phyloP scores from a whole-genome alignment of 2,113 vertebrate genomes.

The Pangasianodon hypophthalmus region DNA sequence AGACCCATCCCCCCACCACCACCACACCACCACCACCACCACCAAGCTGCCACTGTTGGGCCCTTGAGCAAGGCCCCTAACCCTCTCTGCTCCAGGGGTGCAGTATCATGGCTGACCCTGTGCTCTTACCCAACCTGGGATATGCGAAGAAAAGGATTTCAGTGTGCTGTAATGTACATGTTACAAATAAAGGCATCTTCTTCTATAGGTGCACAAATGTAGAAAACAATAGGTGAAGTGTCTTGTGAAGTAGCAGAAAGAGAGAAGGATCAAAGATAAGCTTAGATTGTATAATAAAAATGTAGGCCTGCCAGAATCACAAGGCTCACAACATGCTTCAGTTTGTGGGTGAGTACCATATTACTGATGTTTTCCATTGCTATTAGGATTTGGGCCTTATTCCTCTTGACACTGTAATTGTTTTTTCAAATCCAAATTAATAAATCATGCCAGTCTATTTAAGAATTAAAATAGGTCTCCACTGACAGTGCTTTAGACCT shows the following conservation, averaged over 20 bases:
- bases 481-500: constrained; percentile 73
- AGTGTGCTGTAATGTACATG: too few species aligned
- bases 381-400: constrained; percentile 87
- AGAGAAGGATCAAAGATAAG: background rate
- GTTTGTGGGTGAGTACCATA: constrained; percentile 72
- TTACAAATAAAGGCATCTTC: too few species aligned
- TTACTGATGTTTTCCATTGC: constrained; percentile 82
- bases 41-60: too few species aligned
- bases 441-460: constrained; percentile 90
- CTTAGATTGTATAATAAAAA: background rate
- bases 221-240: background rate
- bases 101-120: too few species aligned
- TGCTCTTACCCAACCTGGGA: too few species aligned
- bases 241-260: background rate
- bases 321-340: constrained; percentile 40
- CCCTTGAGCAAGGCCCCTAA: too few species aligned
- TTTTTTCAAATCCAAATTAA: constrained; percentile 94
- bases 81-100: too few species aligned
- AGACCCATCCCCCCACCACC: too few species aligned
- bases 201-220: background rate
- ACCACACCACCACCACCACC: too few species aligned
- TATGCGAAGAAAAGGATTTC: too few species aligned
- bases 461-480: constrained; percentile 88
- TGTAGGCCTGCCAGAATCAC: constrained; percentile 13
- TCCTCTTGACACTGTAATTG: constrained; percentile 87